Percentiles rank a stretch among this genome's conserved stretches.
These are phyloP conservation scores for Chaunax sp. DNA, from an alignment of 2,797 vertebrate species.

Conservation along the genomic window DNA sequence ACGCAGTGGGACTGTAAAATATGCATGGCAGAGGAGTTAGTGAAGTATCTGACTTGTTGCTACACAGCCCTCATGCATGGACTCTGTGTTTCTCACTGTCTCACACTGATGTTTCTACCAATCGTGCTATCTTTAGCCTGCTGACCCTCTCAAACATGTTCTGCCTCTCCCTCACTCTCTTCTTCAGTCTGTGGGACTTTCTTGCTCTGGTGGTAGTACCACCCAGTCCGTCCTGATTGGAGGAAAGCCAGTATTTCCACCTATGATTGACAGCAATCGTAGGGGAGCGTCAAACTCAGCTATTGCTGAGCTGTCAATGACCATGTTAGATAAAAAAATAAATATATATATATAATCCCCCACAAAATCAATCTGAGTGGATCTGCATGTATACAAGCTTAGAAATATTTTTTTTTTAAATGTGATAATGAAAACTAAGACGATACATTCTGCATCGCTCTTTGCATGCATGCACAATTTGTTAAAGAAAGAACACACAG, in stretches of 20 bases:
- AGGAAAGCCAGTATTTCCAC: conserved; percentile 35
- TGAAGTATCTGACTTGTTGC: conserved; percentile 32
- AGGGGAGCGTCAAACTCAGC: conserved; percentile 16
- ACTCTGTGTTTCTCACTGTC: conserved; percentile 30
- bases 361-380: too few species aligned
- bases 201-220: conserved; percentile 22
- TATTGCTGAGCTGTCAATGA: conserved; percentile 10
- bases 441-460: too few species aligned
- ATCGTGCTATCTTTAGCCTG: conserved; percentile 63
- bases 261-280: conserved; percentile 36
- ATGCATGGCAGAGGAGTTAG: conserved; percentile 64
- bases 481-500: too few species aligned
- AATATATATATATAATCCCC: too few species aligned
- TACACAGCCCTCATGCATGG: conserved; percentile 25
- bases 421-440: too few species aligned
- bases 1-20: conserved; percentile 76
- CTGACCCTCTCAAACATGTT: conserved; percentile 48
- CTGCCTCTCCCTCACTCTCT: conserved; percentile 47
- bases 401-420: too few species aligned
- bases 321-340: too few species aligned
- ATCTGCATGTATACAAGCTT: too few species aligned
- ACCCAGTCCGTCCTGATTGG: conserved; percentile 49
- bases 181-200: conserved; percentile 23
- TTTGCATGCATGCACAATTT: too few species aligned
- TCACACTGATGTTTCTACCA: conserved; percentile 42